Conservation (phyloP, 2,888 invertebrate genomes). For the Hypomecis punctinalis region DNA sequence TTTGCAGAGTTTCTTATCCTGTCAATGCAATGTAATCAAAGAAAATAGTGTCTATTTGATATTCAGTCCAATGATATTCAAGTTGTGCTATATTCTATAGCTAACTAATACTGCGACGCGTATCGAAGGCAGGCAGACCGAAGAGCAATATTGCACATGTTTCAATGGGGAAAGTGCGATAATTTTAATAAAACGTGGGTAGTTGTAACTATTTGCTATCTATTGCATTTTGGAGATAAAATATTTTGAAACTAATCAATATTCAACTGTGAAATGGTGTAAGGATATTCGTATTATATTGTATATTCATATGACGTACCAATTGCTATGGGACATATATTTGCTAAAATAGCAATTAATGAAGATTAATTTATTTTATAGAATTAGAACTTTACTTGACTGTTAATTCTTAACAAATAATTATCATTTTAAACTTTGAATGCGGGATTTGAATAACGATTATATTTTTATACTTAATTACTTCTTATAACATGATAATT, state of each 20-base stretch:
- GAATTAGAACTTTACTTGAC: conserved; percentile 1
- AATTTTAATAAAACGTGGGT: conserved; percentile 13
- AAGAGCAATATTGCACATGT: conserved; percentile 22
- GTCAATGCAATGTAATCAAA: no score
- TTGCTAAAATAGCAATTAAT: conserved; percentile 6
- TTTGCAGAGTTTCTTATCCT: no score
- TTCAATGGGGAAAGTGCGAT: conserved; percentile 9
- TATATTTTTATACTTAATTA: conserved; percentile 15
- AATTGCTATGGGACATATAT: conserved; percentile 18
- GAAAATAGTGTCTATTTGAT: no score
- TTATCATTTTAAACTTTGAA: conserved; percentile 10
- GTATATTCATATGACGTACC: no score
- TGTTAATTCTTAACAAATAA: conserved; percentile 5
- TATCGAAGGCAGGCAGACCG: conserved; percentile 32
- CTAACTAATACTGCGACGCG: conserved; percentile 17
- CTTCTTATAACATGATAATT: conserved; percentile 12
- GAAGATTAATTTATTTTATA: not conserved
- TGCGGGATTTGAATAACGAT: conserved; percentile 6
- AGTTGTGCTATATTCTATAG: conserved; percentile 12
- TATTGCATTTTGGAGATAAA: conserved; percentile 35
- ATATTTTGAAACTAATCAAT: conserved; percentile 13
- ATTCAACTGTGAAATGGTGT: conserved; percentile 10
- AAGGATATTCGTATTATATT: no score
- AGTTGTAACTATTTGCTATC: conserved; percentile 31
- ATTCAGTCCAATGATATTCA: not conserved